Evolutionary conservation across 2,113 vertebrate species (phyloP).

Genomic region (Psophia crepitans): DNA sequence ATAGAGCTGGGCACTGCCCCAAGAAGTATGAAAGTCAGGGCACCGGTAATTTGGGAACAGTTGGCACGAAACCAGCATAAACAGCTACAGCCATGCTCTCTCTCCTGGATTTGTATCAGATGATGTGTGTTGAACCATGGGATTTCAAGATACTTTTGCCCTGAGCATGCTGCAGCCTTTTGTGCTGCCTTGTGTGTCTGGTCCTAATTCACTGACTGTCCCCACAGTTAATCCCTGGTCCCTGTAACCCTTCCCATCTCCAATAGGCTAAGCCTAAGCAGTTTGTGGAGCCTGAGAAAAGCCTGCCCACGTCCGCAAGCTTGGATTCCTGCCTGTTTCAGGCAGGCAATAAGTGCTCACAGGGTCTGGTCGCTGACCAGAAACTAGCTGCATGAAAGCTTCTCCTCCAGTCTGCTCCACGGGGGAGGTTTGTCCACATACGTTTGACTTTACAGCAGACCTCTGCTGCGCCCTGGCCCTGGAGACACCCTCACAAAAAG

Average conservation of each 20-base stretch:
- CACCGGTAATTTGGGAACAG: neutral
- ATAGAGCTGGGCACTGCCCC: neutral
- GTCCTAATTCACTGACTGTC: neutral
- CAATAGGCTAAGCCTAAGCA: neutral
- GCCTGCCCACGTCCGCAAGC: neutral
- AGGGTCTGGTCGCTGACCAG: neutral
- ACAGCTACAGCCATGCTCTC: neutral
- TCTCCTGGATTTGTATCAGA: neutral
- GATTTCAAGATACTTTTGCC: neutral
- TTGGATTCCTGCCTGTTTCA: neutral
- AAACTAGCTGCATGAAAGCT: neutral
- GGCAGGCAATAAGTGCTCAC: neutral
- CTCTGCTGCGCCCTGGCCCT: neutral
- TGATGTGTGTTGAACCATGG: neutral
- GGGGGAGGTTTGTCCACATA: neutral
- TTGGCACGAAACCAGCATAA: neutral
- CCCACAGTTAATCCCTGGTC: neutral
- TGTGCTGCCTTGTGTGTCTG: neutral
- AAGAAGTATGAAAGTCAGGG: neutral
- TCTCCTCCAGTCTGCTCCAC: neutral
- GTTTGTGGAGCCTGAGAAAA: neutral
- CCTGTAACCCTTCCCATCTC: neutral
- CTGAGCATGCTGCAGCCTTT: neutral
- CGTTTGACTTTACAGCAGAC: rapidly evolving
- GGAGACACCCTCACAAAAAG: neutral